phyloP scores from a whole-genome alignment of 1,140 invertebrate genomes.

The Nixonia krombeini region DNA sequence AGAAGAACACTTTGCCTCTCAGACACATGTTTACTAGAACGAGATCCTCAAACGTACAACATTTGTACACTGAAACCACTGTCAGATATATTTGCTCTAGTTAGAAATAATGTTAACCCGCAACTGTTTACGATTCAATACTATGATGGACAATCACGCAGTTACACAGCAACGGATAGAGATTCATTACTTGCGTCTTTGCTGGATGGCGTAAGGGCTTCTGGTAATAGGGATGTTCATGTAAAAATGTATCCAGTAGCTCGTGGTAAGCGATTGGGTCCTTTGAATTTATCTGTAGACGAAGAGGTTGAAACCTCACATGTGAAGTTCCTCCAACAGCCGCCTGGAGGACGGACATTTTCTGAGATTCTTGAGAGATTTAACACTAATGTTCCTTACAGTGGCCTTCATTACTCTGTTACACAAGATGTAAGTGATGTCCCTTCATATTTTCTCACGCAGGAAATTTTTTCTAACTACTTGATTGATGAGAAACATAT shows the following conservation, averaged over 20 bases:
- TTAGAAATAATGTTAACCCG: slow-evolving; percentile 91
- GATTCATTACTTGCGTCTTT: slow-evolving; percentile 96
- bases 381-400: slow-evolving; percentile 98
- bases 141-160: slow-evolving; percentile 89
- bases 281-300: slow-evolving; percentile 89
- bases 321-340: slow-evolving; percentile 85
- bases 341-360: slow-evolving; percentile 75
- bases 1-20: slow-evolving; percentile 94
- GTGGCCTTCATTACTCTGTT: slow-evolving; percentile 95
- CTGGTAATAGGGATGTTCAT: slow-evolving; percentile 97
- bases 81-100: slow-evolving; percentile 90
- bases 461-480: too few relatives aligned
- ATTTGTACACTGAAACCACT: slow-evolving; percentile 91
- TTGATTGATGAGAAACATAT: too few relatives aligned
- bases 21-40: slow-evolving; percentile 94
- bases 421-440: slow-evolving; percentile 97
- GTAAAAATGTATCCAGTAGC: slow-evolving; percentile 89
- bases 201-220: slow-evolving; percentile 94
- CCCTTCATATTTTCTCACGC: too few relatives aligned
- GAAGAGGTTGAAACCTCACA: slow-evolving; percentile 95
- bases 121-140: slow-evolving; percentile 97
- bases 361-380: slow-evolving; percentile 90
- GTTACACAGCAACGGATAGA: slow-evolving; percentile 90
- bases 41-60: slow-evolving; percentile 96
- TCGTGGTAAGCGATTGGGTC: slow-evolving; percentile 89